These are phyloP conservation scores for Brachionus paranguensis DNA, from an alignment of 1,140 invertebrate genomes.

Conservation along the genomic window DNA sequence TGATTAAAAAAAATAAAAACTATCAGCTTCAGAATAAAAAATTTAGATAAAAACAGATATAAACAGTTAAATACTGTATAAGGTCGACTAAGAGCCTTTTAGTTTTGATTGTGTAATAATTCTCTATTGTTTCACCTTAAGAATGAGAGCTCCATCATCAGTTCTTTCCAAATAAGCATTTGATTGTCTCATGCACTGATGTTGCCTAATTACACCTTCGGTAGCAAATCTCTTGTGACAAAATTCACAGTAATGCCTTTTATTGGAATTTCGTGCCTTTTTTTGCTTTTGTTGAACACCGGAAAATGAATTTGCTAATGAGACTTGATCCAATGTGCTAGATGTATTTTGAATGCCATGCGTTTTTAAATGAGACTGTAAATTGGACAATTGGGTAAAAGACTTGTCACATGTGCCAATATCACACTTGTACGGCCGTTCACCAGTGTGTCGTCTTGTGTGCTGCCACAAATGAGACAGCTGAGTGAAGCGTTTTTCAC, in stretches of 20 bases:
- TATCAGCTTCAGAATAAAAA: background rate
- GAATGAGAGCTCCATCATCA: conserved; percentile 4
- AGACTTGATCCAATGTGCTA: background rate
- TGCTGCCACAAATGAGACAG: conserved; percentile 79
- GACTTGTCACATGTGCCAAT: conserved; percentile 54
- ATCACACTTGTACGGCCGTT: conserved; percentile 57
- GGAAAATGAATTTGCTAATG: background rate
- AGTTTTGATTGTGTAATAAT: background rate
- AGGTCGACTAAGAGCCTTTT: background rate
- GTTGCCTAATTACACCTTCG: conserved; percentile 33
- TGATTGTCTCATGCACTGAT: conserved; percentile 5
- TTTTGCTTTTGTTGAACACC: background rate
- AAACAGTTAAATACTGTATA: background rate
- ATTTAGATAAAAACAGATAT: background rate
- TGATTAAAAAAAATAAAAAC: background rate
- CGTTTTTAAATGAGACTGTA: conserved; percentile 36
- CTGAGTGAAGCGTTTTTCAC: conserved; percentile 82
- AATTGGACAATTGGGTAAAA: conserved; percentile 49
- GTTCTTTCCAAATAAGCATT: background rate
- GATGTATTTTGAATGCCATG: background rate
- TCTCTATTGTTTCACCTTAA: background rate
- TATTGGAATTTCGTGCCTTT: conserved; percentile 14
- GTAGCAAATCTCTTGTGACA: conserved; percentile 31
- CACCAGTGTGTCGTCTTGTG: conserved; percentile 65
- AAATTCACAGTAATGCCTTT: conserved; percentile 26